phyloP scores from a whole-genome alignment of 1,140 invertebrate genomes.

The Oryzaephilus surinamensis region DNA sequence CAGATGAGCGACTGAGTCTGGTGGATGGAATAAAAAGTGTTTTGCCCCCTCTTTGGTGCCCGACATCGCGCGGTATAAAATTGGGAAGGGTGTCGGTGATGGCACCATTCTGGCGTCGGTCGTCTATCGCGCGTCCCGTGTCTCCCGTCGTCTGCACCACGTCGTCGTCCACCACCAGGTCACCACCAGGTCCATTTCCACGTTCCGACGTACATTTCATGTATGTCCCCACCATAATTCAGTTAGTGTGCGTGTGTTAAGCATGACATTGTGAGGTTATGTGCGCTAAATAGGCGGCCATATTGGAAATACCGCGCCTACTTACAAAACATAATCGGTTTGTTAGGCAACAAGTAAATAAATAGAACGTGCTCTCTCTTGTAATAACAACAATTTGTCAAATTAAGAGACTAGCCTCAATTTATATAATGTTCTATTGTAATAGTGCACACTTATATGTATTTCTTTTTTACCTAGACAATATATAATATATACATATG shows the following conservation, averaged over 20 bases:
- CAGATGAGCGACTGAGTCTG: conserved; percentile 55
- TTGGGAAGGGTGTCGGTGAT: conserved; percentile 34
- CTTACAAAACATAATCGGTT: too few species aligned
- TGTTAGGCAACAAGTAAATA: too few species aligned
- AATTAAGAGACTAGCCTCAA: too few species aligned
- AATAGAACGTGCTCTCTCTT: too few species aligned
- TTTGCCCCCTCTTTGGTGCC: conserved; percentile 34
- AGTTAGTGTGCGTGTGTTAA: neutral
- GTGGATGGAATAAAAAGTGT: conserved; percentile 39
- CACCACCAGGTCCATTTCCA: conserved; percentile 11
- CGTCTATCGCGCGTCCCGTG: conserved; percentile 23
- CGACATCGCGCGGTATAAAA: conserved; percentile 34
- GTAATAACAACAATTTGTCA: too few species aligned
- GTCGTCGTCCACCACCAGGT: conserved; percentile 13
- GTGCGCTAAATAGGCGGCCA: conserved; percentile 11
- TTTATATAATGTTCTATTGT: neutral
- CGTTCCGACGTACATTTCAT: neutral
- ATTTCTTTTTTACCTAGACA: too few species aligned
- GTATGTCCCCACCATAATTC: neutral
- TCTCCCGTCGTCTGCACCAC: conserved; percentile 5
- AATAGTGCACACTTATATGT: too few species aligned
- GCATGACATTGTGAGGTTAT: conserved; percentile 8
- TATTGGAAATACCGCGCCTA: conserved; percentile 6
- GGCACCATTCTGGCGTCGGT: conserved; percentile 34
- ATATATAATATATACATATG: too few species aligned